Evolutionary conservation across 35 echinoderm and acorn worm species (phyloP).

Genomic region (Apostichopus japonicus): DNA sequence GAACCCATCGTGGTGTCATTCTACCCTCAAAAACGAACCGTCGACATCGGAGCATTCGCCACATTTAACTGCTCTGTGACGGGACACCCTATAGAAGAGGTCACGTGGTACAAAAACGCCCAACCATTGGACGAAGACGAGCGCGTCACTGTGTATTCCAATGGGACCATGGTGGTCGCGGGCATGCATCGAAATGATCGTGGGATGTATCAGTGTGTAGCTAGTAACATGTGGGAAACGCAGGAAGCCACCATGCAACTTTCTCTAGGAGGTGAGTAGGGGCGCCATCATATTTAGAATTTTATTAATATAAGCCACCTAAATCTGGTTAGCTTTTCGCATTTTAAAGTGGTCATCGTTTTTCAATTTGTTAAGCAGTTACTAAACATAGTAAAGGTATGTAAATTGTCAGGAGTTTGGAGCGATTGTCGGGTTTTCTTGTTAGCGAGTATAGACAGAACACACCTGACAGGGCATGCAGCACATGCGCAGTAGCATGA

Average conservation of each 20-base stretch:
- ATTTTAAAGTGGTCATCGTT: no score
- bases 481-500: no score
- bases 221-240: conserved; percentile 87
- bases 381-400: no score
- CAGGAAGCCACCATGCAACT: conserved; percentile 96
- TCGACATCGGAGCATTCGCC: conserved; percentile 90
- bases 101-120: conserved; percentile 96
- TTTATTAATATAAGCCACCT: background rate
- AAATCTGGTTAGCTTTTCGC: background rate
- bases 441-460: no score
- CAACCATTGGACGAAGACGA: conserved; percentile 82
- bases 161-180: conserved; percentile 88
- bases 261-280: conserved; percentile 80
- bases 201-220: conserved; percentile 99
- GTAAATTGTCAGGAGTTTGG: no score
- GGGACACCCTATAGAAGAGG: conserved; percentile 84
- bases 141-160: conserved; percentile 80
- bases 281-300: background rate
- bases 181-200: conserved; percentile 84
- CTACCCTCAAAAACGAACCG: conserved; percentile 85
- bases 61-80: conserved; percentile 92
- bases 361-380: no score
- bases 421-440: no score
- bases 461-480: no score
- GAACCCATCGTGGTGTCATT: conserved; percentile 90